These are phyloP conservation scores for Mayetiola destructor DNA, from an alignment of 2,888 invertebrate species.

Conservation along the genomic window DNA sequence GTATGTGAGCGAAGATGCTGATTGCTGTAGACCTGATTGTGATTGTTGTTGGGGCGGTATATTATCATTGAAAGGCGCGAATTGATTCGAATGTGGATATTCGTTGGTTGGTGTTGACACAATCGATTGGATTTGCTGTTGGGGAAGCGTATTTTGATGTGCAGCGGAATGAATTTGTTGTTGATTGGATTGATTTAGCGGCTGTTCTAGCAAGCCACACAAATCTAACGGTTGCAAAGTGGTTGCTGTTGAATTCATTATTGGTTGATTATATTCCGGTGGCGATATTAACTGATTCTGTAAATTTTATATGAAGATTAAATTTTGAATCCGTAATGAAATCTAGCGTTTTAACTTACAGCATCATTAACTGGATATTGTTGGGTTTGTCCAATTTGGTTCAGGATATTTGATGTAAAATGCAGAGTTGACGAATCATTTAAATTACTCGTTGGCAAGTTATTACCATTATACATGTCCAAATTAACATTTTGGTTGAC, in stretches of 20 bases:
- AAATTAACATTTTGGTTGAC: neutral
- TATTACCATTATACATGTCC: neutral
- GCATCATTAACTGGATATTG: conserved; percentile 19
- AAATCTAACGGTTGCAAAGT: conserved; percentile 4
- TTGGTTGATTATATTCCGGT: neutral
- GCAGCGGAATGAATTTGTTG: neutral
- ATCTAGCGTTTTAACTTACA: no score
- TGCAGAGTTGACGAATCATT: no score
- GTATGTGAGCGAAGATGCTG: neutral
- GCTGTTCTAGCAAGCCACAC: neutral
- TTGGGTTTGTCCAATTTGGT: no score
- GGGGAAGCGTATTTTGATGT: neutral
- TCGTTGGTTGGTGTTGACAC: conserved; percentile 1
- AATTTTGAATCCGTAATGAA: no score
- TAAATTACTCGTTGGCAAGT: neutral
- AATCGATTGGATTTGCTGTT: neutral
- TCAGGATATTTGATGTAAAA: no score
- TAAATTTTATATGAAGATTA: neutral
- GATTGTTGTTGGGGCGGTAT: neutral
- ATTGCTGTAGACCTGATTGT: neutral
- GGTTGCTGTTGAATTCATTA: neutral
- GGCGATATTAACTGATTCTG: neutral
- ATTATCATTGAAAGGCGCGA: neutral
- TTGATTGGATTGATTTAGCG: neutral
- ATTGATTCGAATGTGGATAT: neutral